phyloP scores from a whole-genome alignment of 2,113 vertebrate genomes.

The Psephotus haematonotus region DNA sequence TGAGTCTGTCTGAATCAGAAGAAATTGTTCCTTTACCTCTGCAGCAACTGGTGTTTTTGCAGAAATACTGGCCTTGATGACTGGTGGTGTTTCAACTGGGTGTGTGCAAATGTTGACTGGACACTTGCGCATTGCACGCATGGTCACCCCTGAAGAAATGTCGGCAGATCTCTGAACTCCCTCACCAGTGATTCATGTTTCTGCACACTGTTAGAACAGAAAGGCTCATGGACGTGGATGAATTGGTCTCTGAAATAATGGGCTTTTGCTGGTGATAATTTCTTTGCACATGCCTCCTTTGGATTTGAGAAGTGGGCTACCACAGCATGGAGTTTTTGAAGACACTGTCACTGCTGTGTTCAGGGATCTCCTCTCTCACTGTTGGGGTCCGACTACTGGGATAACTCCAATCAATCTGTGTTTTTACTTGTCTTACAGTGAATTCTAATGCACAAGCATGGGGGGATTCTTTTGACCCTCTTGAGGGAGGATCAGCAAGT shows the following conservation, averaged over 20 bases:
- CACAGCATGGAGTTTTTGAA: background rate
- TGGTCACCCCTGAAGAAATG: background rate
- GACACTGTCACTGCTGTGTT: background rate
- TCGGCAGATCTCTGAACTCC: background rate
- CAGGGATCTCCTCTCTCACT: accelerated
- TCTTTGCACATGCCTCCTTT: background rate
- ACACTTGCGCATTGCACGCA: accelerated
- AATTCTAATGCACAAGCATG: background rate
- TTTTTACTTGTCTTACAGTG: background rate
- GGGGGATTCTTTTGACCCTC: background rate
- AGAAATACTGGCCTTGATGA: background rate
- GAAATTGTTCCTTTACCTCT: background rate
- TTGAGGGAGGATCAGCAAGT: background rate
- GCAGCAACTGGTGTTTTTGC: accelerated
- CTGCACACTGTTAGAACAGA: background rate
- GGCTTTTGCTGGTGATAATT: background rate
- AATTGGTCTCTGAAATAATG: background rate
- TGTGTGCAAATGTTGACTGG: background rate
- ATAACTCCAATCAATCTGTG: background rate
- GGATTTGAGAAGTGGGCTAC: background rate
- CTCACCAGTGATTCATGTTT: background rate
- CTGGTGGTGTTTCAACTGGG: background rate
- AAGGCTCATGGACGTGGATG: background rate
- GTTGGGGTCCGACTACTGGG: background rate
- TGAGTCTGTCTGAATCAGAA: background rate